Conservation (phyloP, 2,888 invertebrate species). For the Acanthosepion esculentum region DNA sequence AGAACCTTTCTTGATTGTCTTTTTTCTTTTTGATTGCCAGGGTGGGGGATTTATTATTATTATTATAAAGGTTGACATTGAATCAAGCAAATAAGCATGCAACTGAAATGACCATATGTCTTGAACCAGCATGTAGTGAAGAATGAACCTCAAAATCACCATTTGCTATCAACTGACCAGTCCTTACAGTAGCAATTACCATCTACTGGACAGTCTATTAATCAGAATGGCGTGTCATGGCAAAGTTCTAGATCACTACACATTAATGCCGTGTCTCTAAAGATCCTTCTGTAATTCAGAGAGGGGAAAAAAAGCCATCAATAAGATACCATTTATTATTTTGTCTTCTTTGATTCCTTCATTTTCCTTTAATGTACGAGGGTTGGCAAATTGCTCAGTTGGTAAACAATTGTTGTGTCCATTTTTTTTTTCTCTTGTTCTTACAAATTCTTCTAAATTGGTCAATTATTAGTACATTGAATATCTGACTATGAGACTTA, state of each 20-base stretch:
- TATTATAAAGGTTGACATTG: not conserved
- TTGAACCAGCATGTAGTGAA: not conserved
- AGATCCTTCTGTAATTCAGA: not conserved
- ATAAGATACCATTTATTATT: not conserved
- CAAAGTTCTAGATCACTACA: not conserved
- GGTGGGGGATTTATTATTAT: not conserved
- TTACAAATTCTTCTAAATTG: too few species aligned
- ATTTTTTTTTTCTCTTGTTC: too few species aligned
- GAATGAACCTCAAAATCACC: not conserved
- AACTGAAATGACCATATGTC: not conserved
- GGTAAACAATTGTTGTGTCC: too few species aligned
- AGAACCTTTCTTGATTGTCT: not conserved
- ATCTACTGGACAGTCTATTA: not conserved
- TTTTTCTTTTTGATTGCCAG: not conserved
- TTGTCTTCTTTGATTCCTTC: too few species aligned
- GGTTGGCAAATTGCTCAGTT: too few species aligned
- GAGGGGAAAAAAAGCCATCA: not conserved
- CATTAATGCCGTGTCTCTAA: not conserved
- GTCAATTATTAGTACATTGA: too few species aligned
- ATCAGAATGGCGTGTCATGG: not conserved
- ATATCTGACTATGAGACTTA: too few species aligned
- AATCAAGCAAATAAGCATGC: not conserved
- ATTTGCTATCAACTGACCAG: not conserved
- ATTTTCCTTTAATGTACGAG: too few species aligned
- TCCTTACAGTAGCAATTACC: constrained; percentile 21